phyloP scores from a whole-genome alignment of 2,888 invertebrate species.

The Girardia tigrina region DNA sequence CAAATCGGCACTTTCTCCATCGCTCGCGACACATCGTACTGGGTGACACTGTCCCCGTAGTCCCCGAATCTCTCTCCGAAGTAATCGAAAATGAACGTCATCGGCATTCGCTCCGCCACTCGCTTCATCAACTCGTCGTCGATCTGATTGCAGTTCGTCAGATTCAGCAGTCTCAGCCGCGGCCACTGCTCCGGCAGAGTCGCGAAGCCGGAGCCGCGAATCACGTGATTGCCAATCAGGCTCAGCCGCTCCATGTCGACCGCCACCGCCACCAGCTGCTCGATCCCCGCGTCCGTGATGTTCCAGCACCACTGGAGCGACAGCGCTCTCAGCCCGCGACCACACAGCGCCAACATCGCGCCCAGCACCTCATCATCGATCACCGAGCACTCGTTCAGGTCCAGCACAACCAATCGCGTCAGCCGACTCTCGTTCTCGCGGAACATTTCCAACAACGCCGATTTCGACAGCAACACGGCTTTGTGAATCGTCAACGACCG shows the following conservation, averaged over 20 bases:
- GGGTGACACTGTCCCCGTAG: background rate
- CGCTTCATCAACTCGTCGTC: background rate
- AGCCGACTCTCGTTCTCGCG: background rate
- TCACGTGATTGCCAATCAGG: background rate
- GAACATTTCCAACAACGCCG: background rate
- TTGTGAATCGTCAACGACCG: background rate
- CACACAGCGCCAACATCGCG: background rate
- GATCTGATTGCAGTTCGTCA: conserved; percentile 9
- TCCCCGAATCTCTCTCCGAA: conserved; percentile 8
- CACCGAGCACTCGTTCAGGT: background rate
- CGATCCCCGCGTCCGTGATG: background rate
- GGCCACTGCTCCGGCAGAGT: background rate
- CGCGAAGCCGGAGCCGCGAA: background rate
- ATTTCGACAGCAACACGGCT: background rate
- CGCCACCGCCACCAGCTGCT: background rate
- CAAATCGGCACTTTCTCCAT: background rate
- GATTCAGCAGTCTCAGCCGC: background rate
- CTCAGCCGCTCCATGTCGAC: background rate
- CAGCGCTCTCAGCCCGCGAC: background rate
- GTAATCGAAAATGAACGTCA: background rate
- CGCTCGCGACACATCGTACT: background rate
- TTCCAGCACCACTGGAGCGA: conserved; percentile 10
- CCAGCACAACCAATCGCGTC: background rate
- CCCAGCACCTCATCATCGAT: background rate
- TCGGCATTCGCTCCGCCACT: background rate